Evolutionary conservation across 2,888 invertebrate genomes (phyloP).

Genomic region (Pandemis corylana): DNA sequence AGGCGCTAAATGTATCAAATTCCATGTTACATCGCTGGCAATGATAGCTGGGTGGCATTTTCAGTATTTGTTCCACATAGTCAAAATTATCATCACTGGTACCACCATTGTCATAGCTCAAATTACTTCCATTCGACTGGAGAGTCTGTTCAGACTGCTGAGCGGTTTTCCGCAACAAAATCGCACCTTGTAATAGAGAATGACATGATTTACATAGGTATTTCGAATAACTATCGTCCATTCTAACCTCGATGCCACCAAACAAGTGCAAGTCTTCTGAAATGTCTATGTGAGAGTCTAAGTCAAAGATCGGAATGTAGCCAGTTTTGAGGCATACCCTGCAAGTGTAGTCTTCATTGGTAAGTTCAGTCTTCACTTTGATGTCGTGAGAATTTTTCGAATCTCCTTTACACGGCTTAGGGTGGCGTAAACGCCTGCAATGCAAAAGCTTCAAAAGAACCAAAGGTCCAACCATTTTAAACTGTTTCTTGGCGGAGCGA

Average conservation of each 20-base stretch:
- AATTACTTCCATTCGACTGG: conserved; percentile 48
- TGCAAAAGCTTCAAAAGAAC: conserved; percentile 66
- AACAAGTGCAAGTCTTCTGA: conserved; percentile 59
- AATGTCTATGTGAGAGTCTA: conserved; percentile 52
- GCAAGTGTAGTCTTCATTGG: conserved; percentile 53
- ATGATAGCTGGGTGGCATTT: conserved; percentile 45
- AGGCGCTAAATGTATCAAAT: conserved; percentile 65
- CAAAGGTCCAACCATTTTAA: conserved; percentile 59
- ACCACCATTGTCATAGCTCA: conserved; percentile 4
- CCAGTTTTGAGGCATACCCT: conserved; percentile 74
- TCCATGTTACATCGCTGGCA: conserved; percentile 67
- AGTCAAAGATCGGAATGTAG: conserved; percentile 65
- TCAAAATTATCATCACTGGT: conserved; percentile 44
- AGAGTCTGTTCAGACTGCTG: conserved; percentile 63
- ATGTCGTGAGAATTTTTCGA: neutral
- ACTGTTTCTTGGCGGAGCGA: neutral
- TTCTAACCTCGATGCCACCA: conserved; percentile 60
- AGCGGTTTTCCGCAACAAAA: conserved; percentile 72
- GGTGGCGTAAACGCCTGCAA: conserved; percentile 49
- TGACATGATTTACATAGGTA: conserved; percentile 67
- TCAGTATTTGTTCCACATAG: conserved; percentile 44
- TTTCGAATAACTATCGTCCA: conserved; percentile 68
- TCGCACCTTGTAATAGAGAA: conserved; percentile 66
- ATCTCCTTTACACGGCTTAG: neutral
- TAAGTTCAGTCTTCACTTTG: conserved; percentile 41